phyloP scores from a whole-genome alignment of 2,113 vertebrate species.

The Eolophus roseicapilla region DNA sequence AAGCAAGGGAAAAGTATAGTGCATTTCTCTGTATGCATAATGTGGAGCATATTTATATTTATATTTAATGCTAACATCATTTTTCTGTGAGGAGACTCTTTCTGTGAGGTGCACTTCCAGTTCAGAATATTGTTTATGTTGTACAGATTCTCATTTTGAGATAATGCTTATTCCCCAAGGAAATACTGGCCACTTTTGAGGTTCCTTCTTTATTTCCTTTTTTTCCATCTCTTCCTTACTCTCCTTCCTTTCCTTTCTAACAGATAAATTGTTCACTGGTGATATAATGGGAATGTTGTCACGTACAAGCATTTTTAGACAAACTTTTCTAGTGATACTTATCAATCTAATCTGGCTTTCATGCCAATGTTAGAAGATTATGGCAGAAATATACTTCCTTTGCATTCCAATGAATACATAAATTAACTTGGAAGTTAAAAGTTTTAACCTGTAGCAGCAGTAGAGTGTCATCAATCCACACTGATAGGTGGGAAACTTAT shows the following conservation, averaged over 20 bases:
- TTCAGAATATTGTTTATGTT: constrained; percentile 17
- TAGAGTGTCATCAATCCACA: neutral
- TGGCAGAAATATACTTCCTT: neutral
- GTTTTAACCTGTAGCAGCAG: neutral
- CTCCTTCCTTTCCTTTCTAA: neutral
- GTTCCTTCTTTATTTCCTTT: neutral
- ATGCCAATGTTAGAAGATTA: neutral
- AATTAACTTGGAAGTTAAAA: neutral
- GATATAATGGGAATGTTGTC: neutral
- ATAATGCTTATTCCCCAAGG: neutral
- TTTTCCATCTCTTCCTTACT: neutral
- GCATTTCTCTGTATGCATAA: constrained; percentile 51
- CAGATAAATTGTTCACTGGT: neutral
- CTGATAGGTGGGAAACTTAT: neutral
- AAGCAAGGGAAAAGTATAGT: constrained; percentile 15
- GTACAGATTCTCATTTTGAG: neutral
- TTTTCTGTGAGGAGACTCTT: constrained; percentile 9
- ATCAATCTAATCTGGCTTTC: neutral
- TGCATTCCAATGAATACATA: neutral
- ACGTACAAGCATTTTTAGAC: neutral
- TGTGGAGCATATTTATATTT: constrained; percentile 42
- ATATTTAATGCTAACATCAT: constrained; percentile 45
- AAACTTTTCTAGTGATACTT: neutral
- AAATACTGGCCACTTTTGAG: neutral
- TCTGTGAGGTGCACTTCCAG: neutral